Percentiles rank a stretch among this genome's conserved stretches.
phyloP scores from a whole-genome alignment of 1,140 invertebrate species.

The Gryllus bimaculatus region DNA sequence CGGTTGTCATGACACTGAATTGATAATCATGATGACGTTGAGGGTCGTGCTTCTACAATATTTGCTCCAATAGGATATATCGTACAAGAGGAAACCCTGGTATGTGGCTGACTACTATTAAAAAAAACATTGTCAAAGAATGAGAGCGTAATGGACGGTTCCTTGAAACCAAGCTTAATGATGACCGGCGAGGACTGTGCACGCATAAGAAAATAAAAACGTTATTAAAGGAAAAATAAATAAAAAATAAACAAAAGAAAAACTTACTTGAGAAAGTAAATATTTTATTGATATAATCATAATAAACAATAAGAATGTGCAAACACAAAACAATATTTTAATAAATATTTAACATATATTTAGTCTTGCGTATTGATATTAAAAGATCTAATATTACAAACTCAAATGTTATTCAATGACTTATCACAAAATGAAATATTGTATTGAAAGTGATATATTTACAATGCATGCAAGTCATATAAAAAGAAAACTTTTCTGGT shows the following conservation, averaged over 20 bases:
- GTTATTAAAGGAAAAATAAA: neutral
- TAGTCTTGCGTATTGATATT: neutral
- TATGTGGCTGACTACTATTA: too few relatives aligned
- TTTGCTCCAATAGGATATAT: too few relatives aligned
- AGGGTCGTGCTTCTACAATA: too few relatives aligned
- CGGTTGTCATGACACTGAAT: too few relatives aligned
- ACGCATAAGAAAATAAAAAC: too few relatives aligned
- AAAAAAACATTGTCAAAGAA: too few relatives aligned
- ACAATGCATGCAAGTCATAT: neutral
- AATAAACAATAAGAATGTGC: constrained; percentile 5
- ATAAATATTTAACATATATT: constrained; percentile 6
- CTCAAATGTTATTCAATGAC: neutral
- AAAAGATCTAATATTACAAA: constrained; percentile 2
- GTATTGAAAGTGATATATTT: neutral
- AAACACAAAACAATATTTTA: constrained; percentile 1
- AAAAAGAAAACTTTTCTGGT: neutral
- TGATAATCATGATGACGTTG: too few relatives aligned
- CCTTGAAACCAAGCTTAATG: too few relatives aligned
- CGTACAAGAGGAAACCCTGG: too few relatives aligned
- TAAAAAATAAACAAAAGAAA: neutral
- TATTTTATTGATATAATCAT: constrained; percentile 6
- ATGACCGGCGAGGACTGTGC: too few relatives aligned
- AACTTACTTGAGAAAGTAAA: constrained; percentile 2
- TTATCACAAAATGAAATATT: neutral
- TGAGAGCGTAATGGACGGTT: too few relatives aligned